phyloP scores from a whole-genome alignment of 2,113 vertebrate genomes.

The Leptosomus discolor region DNA sequence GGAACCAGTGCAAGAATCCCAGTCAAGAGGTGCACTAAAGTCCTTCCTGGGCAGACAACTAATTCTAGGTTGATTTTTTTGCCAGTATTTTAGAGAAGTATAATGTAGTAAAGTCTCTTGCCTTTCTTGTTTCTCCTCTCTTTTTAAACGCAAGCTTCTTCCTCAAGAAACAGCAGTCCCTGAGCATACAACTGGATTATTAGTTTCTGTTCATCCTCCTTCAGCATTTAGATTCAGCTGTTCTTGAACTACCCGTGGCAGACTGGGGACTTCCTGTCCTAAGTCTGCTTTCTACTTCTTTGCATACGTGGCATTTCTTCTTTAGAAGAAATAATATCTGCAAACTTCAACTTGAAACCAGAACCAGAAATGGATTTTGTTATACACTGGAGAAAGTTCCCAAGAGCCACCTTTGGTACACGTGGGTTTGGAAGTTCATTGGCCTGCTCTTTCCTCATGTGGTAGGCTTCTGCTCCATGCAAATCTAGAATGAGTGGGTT shows the following conservation, averaged over 20 bases:
- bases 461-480: background rate
- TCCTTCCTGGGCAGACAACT: background rate
- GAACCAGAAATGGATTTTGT: background rate
- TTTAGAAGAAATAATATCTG: background rate
- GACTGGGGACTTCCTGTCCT: background rate
- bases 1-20: background rate
- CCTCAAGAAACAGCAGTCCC: background rate
- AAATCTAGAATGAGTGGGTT: background rate
- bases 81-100: background rate
- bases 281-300: background rate
- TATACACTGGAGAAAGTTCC: background rate
- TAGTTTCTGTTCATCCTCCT: background rate
- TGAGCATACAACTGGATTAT: background rate
- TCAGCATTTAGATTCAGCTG: background rate
- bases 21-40: background rate
- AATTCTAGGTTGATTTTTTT: background rate
- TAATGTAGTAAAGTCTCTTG: background rate
- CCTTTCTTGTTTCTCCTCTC: background rate
- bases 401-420: background rate
- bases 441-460: background rate
- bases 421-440: background rate
- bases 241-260: background rate
- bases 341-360: background rate
- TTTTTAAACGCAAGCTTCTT: background rate
- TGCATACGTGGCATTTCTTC: background rate